Base-by-base conservation (phyloP, 1,140 invertebrate species). In the Stegodyphus mimosarum region DNA sequence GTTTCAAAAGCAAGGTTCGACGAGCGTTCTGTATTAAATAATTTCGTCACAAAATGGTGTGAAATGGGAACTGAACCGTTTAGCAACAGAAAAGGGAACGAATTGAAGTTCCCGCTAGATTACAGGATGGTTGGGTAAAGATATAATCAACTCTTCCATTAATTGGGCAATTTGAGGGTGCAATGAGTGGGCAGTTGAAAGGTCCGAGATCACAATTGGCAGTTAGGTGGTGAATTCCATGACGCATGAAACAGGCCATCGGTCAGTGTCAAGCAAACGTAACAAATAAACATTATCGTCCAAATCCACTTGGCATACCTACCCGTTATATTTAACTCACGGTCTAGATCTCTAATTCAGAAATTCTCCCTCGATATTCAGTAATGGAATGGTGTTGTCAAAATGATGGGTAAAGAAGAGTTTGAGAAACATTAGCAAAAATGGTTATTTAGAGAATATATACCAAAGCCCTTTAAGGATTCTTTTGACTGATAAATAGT, bases 101-200 rank as follows among this genome's bases (percentile, higher is more conserved):
- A 15, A 69, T 78, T 78, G 78, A 81, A 81, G 63, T 81, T 53
- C 33, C 33, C 69, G 13, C 67, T 7, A 81, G 78, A 72, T 81
- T 81, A 81, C 55, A 81, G 78, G 48, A 76, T 76, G 49, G 74
- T 55, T 72, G 70, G 77, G 52, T 51, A 81, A 81, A 81, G 78
- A 72, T 81, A 81, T 81, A 71, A 81, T 81, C 78, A 81, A 81
- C 78, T 72, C 70, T 81, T 64, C 69, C 76, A 51, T 51, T 79
- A 79, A 79, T 79, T 79, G 69, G 70, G 18, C 78, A 81, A 81
- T 81, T 81, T 79, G 64, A 60, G 77, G 77, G 52, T 7, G 66
- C 48, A 49, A 53, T 69, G 67, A 79, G 66, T 69, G 52, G 77
- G 18, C 18, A 79, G 77, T 79, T 79, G 77, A 79, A 79, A 79